Conservation (phyloP, 2,113 vertebrate genomes). For the Beaufortia kweichowensis region DNA sequence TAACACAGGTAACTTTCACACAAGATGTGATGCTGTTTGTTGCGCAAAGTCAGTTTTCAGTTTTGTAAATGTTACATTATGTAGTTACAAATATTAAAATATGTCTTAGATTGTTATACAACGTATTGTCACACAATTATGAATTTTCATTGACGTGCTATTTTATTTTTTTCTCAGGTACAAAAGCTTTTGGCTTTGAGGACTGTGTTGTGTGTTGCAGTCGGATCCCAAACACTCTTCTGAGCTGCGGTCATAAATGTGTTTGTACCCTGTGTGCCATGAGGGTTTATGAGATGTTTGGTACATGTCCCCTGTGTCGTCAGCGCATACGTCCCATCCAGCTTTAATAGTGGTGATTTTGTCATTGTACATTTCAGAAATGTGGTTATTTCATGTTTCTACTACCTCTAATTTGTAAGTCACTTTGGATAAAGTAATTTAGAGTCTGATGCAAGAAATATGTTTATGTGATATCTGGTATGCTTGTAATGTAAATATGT, state of each 20-base stretch:
- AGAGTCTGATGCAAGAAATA: not conserved
- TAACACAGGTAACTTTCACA: slow-evolving; percentile 16
- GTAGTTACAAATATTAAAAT: too few relatives aligned
- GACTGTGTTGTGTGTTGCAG: slow-evolving; percentile 68
- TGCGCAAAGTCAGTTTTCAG: too few relatives aligned
- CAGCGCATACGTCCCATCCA: slow-evolving; percentile 8
- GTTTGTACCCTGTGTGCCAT: slow-evolving; percentile 60
- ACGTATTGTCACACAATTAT: not conserved
- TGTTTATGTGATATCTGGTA: not conserved
- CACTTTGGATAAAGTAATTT: not conserved
- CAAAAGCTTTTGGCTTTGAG: accelerated
- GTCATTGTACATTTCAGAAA: not conserved
- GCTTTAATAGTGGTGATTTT: not conserved
- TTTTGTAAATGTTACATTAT: too few relatives aligned
- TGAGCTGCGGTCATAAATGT: slow-evolving; percentile 70
- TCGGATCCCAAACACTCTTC: slow-evolving; percentile 13
- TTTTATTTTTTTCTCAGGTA: slow-evolving; percentile 23
- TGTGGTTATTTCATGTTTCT: not conserved
- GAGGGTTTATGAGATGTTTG: slow-evolving; percentile 55
- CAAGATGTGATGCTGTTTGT: not conserved
- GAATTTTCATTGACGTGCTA: not conserved
- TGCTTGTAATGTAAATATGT: not conserved
- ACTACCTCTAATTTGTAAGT: not conserved
- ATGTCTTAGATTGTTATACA: too few relatives aligned
- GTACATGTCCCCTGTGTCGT: slow-evolving; percentile 72